These are phyloP conservation scores for Macaria liturata DNA, from an alignment of 2,888 invertebrate genomes.

Conservation along the genomic window DNA sequence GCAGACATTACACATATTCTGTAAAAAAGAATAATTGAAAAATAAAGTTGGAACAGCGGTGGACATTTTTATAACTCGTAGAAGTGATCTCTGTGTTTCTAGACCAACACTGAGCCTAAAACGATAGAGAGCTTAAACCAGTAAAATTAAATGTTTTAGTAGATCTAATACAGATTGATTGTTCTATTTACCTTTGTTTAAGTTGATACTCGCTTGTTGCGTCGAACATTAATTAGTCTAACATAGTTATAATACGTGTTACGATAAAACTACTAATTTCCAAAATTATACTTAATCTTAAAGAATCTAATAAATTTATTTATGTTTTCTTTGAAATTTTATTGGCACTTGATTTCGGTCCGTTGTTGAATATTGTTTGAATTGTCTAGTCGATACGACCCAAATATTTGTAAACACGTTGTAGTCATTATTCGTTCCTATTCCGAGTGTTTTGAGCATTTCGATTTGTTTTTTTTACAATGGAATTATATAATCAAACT, in stretches of 20 bases:
- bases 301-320: conserved; percentile 48
- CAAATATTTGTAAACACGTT: conserved; percentile 67
- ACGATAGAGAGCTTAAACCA: conserved; percentile 79
- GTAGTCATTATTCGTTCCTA: conserved; percentile 72
- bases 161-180: conserved; percentile 69
- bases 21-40: conserved; percentile 4
- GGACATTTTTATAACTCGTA: conserved; percentile 18
- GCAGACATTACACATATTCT: conserved; percentile 8
- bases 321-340: conserved; percentile 39
- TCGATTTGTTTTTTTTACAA: conserved; percentile 42
- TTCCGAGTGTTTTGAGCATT: conserved; percentile 51
- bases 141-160: conserved; percentile 77
- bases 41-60: conserved; percentile 19
- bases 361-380: conserved; percentile 51
- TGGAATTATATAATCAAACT: conserved; percentile 48
- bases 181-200: conserved; percentile 79
- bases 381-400: conserved; percentile 77
- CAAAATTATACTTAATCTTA: conserved; percentile 33
- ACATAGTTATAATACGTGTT: conserved; percentile 67
- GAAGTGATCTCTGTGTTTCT: conserved; percentile 68
- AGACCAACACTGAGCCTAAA: conserved; percentile 74
- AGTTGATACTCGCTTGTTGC: conserved; percentile 78
- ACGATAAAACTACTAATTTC: conserved; percentile 35
- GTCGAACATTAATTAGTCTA: conserved; percentile 63
- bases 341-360: conserved; percentile 57